These are phyloP conservation scores for Ptilorrhoa leucosticta DNA, from an alignment of 2,113 vertebrate species.

Conservation along the genomic window DNA sequence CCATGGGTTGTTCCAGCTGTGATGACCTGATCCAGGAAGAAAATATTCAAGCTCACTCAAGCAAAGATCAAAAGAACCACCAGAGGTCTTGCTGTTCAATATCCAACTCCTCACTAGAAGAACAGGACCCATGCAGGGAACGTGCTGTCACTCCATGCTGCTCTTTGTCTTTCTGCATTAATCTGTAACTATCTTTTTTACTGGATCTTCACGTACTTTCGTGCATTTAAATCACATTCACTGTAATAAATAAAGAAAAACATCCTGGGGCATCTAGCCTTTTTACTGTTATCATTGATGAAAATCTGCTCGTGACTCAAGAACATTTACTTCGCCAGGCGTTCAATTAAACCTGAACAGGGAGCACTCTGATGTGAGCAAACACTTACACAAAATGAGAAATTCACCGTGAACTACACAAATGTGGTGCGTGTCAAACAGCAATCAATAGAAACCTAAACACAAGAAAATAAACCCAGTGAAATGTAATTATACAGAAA, in stretches of 20 bases:
- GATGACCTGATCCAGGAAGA: neutral
- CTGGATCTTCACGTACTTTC: neutral
- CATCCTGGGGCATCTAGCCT: neutral
- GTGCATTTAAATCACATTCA: neutral
- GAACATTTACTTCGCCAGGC: neutral
- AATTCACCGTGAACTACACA: neutral
- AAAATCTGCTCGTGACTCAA: neutral
- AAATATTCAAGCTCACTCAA: neutral
- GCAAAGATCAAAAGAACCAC: neutral
- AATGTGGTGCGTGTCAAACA: neutral
- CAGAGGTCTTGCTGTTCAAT: neutral
- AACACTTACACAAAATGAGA: neutral
- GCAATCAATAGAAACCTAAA: neutral
- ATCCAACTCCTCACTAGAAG: neutral
- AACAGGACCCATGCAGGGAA: neutral
- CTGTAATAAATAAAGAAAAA: neutral
- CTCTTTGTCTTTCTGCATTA: neutral
- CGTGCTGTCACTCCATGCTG: neutral
- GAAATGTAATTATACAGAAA: neutral
- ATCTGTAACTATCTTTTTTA: neutral
- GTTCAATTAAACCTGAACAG: constrained; percentile 55
- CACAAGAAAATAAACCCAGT: neutral
- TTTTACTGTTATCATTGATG: neutral
- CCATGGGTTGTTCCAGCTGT: neutral
- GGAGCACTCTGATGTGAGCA: neutral